Base-by-base conservation (phyloP, 2,888 invertebrate species). In the Diadegma fenestrale region DNA sequence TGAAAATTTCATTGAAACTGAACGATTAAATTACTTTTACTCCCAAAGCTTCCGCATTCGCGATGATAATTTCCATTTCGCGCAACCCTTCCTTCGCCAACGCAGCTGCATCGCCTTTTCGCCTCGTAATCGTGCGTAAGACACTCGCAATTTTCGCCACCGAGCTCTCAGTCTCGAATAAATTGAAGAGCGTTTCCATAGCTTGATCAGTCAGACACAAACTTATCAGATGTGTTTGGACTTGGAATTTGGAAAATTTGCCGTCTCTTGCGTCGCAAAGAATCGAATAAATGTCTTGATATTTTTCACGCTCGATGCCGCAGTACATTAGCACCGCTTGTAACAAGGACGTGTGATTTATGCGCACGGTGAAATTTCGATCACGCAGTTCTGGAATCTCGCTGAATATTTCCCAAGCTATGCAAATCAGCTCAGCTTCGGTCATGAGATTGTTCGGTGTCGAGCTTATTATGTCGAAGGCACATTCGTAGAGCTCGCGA, bases 381-480 rank as follows among this genome's bases (percentile, higher is more conserved):
- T 95, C 96, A 80, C 95, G 95, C 2, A 97, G 92, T 6, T 95
- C 94, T 0, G 97, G 96, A 87, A 97, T 95, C 90, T 96, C 96
- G 78, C 95, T 95, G 63, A 97, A 95, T 63, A 97, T 95, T 93
- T 98, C 97, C 92, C 96, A 96, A 0, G 97, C 96, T 0, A 98
- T 95, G 0, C 96, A 96, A 12, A 99, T 94, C 0, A 98, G 94
- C 92, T 99, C 99, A 0, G 98, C 98, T 91, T 99, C 99, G 0
- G 97, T 95, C 94, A 98, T 95, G 43, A 97, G 94, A 88, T 96
- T 96, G 82, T 96, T 96, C 82, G 96, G 95, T 84, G 95, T 96
- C 2, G 98, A 96, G 5, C 97, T 97, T 43, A 99, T 97, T 84
- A 99, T 97, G 93, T 99, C 99, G 94, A 99, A 99, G 1, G 98